Base-by-base conservation (phyloP, 2,113 vertebrate species). In the Polypterus bichir region DNA sequence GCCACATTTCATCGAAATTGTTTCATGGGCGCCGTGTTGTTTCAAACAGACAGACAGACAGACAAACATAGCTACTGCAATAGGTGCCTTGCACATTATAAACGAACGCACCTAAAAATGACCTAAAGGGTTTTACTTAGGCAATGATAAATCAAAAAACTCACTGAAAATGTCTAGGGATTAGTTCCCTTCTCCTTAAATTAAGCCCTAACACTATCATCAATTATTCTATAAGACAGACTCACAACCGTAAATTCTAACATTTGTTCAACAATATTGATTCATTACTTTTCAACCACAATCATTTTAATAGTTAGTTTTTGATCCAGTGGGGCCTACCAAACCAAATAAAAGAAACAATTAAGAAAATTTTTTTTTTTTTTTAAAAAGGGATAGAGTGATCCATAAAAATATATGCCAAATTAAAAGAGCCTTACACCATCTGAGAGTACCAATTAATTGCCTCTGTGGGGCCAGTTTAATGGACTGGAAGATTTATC, bases 401-500 rank as follows among this genome's bases (percentile, higher is more conserved):
- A 76, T 63, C 56, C 73, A 72, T 77, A 78, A 70, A 65, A 79
- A 63, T 72, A 73, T 51, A 61, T 66, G 72, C 76, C 75, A 77
- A 74, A 80, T 82, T 77, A 80, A 68, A 81, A 79, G 66, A 71
- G 62, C 0, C 1, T 55, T 77, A 79, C 70, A 69, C 75, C 77
- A 65, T 70, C 80, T 67, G 67, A 66, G 73, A 75, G 67, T 62
- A 75, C 62, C 76, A 85, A 84, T 88, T 87, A 89, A 79, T 78
- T 71, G 59, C 49, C 65, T 66, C 68, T 3, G 11, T 61, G 57
- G 48, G 49, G 63, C 71, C 62, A 65, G 67, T 76, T 73, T 85
- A 87, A 85, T 83, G 79, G 74, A 79, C 78, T 63, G 5, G 68
- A 79, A 78, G 75, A 84, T 84, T 80, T 85, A 77, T 81, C 79